Percentiles rank a stretch among this genome's conserved stretches.
phyloP scores from a whole-genome alignment of 2,113 vertebrate genomes.

The Syngnathoides biaculeatus region DNA sequence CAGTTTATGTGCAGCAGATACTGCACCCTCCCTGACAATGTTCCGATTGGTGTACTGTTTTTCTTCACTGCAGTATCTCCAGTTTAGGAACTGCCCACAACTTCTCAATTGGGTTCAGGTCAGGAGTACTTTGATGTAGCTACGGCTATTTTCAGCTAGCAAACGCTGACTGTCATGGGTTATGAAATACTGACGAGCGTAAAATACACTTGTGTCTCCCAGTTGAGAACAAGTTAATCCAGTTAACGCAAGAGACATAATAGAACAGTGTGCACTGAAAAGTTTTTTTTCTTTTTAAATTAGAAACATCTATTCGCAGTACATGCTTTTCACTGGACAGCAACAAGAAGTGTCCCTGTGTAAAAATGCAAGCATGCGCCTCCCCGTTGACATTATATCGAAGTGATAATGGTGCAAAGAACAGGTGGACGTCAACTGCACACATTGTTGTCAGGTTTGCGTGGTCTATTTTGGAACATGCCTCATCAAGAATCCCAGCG shows the following conservation, averaged over 20 bases:
- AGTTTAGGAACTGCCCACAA: too few species aligned
- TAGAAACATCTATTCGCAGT: background rate
- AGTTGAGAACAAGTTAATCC: background rate
- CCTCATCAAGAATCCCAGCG: constrained; percentile 55
- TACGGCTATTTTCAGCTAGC: background rate
- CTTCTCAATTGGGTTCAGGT: too few species aligned
- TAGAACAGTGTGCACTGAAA: background rate
- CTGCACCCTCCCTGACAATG: too few species aligned
- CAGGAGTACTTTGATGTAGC: background rate
- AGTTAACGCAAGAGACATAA: background rate
- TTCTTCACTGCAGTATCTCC: too few species aligned
- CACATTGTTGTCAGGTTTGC: constrained; percentile 41
- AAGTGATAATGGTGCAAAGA: constrained; percentile 15
- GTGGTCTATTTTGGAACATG: constrained; percentile 67
- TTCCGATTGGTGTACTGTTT: too few species aligned
- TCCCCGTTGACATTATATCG: constrained; percentile 32
- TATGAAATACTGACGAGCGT: background rate
- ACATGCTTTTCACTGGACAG: background rate
- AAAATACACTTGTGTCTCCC: background rate
- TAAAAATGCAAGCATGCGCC: constrained; percentile 7
- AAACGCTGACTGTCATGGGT: background rate
- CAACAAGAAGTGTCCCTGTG: background rate
- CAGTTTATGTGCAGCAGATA: too few species aligned
- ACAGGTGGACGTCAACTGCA: constrained; percentile 58
- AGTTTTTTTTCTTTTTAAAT: background rate